Conservation (phyloP, 2,888 invertebrate species). For the Chymomyza amoena region DNA sequence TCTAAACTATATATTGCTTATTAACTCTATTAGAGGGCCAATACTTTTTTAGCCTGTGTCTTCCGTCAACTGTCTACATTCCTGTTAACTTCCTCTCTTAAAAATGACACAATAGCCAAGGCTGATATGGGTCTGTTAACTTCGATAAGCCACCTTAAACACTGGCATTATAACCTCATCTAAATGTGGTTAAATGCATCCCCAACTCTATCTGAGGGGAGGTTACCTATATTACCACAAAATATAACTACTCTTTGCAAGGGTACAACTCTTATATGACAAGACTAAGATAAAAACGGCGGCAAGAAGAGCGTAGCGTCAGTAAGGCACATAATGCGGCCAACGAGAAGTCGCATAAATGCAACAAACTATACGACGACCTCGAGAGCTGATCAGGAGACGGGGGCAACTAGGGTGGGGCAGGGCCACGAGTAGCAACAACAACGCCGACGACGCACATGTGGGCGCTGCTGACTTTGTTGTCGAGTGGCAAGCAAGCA, state of each 20-base stretch:
- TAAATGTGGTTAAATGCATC: too few relatives aligned
- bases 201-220: too few relatives aligned
- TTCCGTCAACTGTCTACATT: too few relatives aligned
- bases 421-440: not conserved
- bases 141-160: too few relatives aligned
- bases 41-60: too few relatives aligned
- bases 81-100: too few relatives aligned
- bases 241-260: not conserved
- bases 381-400: slow-evolving; percentile 3
- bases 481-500: slow-evolving; percentile 11
- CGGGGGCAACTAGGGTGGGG: not conserved
- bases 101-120: too few relatives aligned
- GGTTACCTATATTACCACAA: not conserved
- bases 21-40: too few relatives aligned
- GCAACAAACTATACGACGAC: slow-evolving; percentile 30
- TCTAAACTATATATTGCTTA: too few relatives aligned
- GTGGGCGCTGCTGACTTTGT: slow-evolving; percentile 6
- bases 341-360: slow-evolving; percentile 66
- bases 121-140: too few relatives aligned
- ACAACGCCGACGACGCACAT: slow-evolving; percentile 1
- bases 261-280: not conserved
- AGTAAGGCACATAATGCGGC: slow-evolving; percentile 51
- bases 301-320: slow-evolving; percentile 5
- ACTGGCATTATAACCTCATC: too few relatives aligned
- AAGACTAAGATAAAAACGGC: slow-evolving; percentile 1